phyloP scores from a whole-genome alignment of 2,888 invertebrate species.

The Leptinotarsa tumamoca region DNA sequence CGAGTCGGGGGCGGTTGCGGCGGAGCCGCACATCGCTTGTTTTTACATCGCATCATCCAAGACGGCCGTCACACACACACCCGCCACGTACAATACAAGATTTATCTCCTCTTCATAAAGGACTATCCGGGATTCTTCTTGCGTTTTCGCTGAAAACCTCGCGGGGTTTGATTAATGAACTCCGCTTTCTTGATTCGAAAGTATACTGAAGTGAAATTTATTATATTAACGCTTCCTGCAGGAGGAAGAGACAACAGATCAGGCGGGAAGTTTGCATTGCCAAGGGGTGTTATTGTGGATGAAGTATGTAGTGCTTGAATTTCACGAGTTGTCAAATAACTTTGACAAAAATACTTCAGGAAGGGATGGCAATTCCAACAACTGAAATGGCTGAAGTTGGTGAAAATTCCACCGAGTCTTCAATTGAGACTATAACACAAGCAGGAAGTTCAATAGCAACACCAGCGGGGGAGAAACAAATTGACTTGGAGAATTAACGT shows the following conservation, averaged over 20 bases:
- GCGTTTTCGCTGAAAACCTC: conserved; percentile 34
- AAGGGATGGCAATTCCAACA: no score
- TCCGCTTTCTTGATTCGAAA: conserved; percentile 32
- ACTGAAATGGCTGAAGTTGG: no score
- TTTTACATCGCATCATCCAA: conserved; percentile 60
- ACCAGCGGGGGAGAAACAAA: no score
- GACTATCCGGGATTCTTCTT: conserved; percentile 38
- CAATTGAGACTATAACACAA: no score
- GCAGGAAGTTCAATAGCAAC: no score
- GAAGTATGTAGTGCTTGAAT: neutral
- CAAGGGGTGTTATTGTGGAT: neutral
- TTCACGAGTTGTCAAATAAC: neutral
- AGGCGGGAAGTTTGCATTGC: neutral
- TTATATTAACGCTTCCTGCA: conserved; percentile 24
- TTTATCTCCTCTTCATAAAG: conserved; percentile 54
- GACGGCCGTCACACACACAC: conserved; percentile 60
- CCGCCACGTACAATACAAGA: conserved; percentile 60
- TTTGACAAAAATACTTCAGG: neutral
- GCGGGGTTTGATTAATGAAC: conserved; percentile 41
- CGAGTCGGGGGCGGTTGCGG: conserved; percentile 45
- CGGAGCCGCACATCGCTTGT: conserved; percentile 50
- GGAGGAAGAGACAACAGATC: neutral
- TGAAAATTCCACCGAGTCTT: no score
- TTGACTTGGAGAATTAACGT: no score
- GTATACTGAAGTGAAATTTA: conserved; percentile 30